Percentiles rank a stretch among this genome's conserved stretches.
These are phyloP conservation scores for Eolophus roseicapilla DNA, from an alignment of 2,113 vertebrate genomes.

Conservation along the genomic window DNA sequence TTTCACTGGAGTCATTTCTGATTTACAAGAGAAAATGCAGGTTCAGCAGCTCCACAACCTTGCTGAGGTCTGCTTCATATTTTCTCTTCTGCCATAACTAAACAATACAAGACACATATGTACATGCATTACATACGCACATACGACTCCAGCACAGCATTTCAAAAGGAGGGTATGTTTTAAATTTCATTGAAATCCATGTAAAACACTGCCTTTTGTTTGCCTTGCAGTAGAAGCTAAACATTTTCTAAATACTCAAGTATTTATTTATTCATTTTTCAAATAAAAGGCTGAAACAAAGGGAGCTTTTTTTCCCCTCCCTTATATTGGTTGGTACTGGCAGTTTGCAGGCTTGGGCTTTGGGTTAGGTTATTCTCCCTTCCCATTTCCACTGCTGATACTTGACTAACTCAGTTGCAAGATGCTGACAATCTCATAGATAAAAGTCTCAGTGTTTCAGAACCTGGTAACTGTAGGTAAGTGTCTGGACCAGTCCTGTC, in stretches of 20 bases:
- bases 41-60: neutral
- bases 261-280: neutral
- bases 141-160: neutral
- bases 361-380: neutral
- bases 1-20: neutral
- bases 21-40: neutral
- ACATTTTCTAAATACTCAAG: neutral
- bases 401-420: neutral
- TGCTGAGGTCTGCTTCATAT: neutral
- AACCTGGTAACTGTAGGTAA: neutral
- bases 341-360: neutral
- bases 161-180: neutral
- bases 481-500: neutral
- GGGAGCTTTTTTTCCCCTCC: accelerated
- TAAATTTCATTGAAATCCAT: neutral
- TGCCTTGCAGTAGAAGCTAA: neutral
- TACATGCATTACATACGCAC: neutral
- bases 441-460: neutral
- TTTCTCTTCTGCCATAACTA: neutral
- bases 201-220: neutral
- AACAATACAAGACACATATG: neutral
- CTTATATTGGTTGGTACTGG: neutral
- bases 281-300: neutral
- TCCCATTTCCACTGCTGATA: neutral
- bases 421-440: neutral